Base-by-base conservation (phyloP, 2,888 invertebrate genomes). In the Drosophila neoperkinsi region DNA sequence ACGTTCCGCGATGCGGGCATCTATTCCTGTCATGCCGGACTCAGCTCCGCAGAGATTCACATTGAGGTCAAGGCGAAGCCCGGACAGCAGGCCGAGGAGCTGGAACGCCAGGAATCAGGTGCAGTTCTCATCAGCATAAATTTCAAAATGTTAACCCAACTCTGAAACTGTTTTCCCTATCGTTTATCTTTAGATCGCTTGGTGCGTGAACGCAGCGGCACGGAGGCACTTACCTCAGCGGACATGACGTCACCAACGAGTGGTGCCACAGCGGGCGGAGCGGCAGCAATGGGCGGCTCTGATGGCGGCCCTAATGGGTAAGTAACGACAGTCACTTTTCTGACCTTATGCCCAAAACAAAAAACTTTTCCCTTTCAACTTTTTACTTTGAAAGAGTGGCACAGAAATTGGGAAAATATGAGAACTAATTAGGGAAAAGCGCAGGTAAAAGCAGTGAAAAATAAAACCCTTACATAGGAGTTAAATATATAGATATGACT, bases 1-100 rank as follows among this genome's bases (percentile, higher is more conserved):
- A 95, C 96, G 0, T 95, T 96, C 81, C 95, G 96, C 4, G 98
- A 98, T 93, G 96, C 96, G 63, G 98, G 98, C 2, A 94, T 96
- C 6, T 98, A 98, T 92, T 96, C 97, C 0, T 98, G 98, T 91
- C 95, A 96, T 58, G 97, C 97, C 13, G 97, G 97, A 1, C 94
- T 96, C 56, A 96, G 97, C 58, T 95, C 96, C 64, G 98, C 98
- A 0, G 97, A 97, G 91, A 95, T 98, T 64, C 96, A 96, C 1
- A 94, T 98, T 49, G 95, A 96, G 34, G 97, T 98, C 6, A 96
- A 97, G 91, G 96, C 96, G 0, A 95, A 96, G 74, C 97, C 97
- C 0, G 97, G 97, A 82, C 96, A 97, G 87, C 96, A 96, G 51
- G 96, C 96, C 56, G 96, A 97, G 57, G 97, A 97, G 91, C 96